Conservation (phyloP, 1,140 invertebrate genomes). For the Aricia agestis region DNA sequence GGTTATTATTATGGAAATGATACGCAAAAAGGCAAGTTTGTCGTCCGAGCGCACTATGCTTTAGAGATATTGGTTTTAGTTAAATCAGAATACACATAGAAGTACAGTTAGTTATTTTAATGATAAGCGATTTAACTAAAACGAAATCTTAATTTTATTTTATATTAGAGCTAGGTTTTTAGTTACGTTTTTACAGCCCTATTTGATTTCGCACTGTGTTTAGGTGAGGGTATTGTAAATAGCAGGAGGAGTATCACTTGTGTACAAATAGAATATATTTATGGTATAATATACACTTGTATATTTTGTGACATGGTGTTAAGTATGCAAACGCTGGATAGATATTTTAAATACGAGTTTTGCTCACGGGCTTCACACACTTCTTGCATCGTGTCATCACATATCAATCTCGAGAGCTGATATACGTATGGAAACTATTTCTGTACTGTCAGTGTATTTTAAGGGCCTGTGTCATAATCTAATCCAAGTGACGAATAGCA, state of each 20-base stretch:
- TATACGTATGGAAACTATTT: conserved; percentile 28
- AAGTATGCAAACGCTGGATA: conserved; percentile 44
- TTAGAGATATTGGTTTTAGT: conserved; percentile 28
- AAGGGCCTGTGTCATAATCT: too few species aligned
- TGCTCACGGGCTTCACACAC: conserved; percentile 56
- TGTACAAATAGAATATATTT: conserved; percentile 71
- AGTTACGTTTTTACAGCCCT: conserved; percentile 56
- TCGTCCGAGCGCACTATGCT: not conserved
- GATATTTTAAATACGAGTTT: conserved; percentile 49
- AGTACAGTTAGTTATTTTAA: conserved; percentile 19
- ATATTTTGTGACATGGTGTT: conserved; percentile 72
- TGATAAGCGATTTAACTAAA: conserved; percentile 25
- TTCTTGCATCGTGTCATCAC: conserved; percentile 68
- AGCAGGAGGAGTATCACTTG: conserved; percentile 55
- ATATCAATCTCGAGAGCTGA: conserved; percentile 44
- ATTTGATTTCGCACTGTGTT: conserved; percentile 46
- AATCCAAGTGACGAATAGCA: not conserved
- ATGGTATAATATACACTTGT: conserved; percentile 62
- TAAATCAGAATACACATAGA: conserved; percentile 27
- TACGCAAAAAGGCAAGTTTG: too few species aligned
- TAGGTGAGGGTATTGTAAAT: conserved; percentile 60
- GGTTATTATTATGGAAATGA: too few species aligned
- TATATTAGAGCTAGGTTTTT: conserved; percentile 24
- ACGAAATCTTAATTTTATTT: conserved; percentile 23
- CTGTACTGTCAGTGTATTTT: not conserved